Percentiles rank a stretch among this genome's conserved stretches.
These are phyloP conservation scores for Phalacrocorax carbo DNA, from an alignment of 2,113 vertebrate genomes.

Conservation along the genomic window DNA sequence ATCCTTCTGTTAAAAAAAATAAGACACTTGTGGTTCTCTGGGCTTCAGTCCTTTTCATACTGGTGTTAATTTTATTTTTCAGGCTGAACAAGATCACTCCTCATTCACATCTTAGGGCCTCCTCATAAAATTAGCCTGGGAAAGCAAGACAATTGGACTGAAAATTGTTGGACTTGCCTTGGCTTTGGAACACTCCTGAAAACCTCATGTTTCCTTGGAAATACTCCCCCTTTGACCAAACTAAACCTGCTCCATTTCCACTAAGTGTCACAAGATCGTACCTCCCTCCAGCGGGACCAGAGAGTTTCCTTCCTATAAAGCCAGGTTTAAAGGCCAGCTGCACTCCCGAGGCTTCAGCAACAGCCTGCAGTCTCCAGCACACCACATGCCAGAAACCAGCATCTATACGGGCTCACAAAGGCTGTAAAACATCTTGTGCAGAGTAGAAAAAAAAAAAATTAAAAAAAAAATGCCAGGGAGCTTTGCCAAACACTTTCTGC, in stretches of 20 bases:
- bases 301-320: conserved; percentile 66
- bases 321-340: conserved; percentile 72
- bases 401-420: conserved; percentile 72
- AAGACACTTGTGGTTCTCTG: background rate
- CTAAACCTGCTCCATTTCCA: conserved; percentile 58
- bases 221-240: background rate
- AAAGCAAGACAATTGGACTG: conserved; percentile 42
- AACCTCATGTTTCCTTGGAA: conserved; percentile 16
- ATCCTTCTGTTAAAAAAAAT: background rate
- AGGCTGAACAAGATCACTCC: conserved; percentile 57
- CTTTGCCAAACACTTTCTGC: conserved; percentile 1
- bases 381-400: conserved; percentile 72
- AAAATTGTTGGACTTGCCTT: conserved; percentile 40
- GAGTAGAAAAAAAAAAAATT: background rate
- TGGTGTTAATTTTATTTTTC: conserved; percentile 62
- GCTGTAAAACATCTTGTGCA: conserved; percentile 76
- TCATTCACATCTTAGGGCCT: conserved; percentile 53
- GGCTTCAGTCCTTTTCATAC: conserved; percentile 6
- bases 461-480: background rate
- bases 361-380: conserved; percentile 67
- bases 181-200: conserved; percentile 30
- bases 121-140: conserved; percentile 57
- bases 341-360: conserved; percentile 60
- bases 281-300: conserved; percentile 34
- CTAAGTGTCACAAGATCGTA: conserved; percentile 30